phyloP scores from a whole-genome alignment of 37 sponge, comb jelly and placozoan genomes.

The Theonella swinhoei region DNA sequence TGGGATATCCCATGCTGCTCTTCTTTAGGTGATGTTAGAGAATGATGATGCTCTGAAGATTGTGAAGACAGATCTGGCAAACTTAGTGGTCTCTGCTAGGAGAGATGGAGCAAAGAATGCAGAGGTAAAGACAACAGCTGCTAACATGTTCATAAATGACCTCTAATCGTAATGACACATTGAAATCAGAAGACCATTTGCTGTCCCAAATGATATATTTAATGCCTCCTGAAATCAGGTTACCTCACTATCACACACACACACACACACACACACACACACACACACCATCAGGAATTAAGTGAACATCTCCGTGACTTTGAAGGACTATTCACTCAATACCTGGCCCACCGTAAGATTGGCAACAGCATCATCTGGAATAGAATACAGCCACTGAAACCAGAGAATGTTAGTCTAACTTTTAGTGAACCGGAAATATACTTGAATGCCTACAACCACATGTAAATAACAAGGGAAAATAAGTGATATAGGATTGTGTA shows the following conservation, averaged over 20 bases:
- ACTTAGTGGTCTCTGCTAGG: too few relatives aligned
- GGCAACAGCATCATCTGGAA: constrained; percentile 67
- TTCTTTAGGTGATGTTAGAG: constrained; percentile 54
- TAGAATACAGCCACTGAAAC: constrained; percentile 47
- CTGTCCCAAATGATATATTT: too few relatives aligned
- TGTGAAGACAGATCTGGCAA: constrained; percentile 42
- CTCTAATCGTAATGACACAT: too few relatives aligned
- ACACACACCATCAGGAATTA: constrained; percentile 7
- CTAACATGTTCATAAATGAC: too few relatives aligned
- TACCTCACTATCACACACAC: neutral
- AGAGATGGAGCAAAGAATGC: neutral
- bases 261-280: neutral
- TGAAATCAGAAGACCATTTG: too few relatives aligned
- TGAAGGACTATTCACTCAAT: constrained; percentile 57
- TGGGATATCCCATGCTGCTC: too few relatives aligned
- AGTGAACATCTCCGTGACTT: constrained; percentile 54
- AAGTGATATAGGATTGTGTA: too few relatives aligned
- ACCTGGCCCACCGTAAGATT: constrained; percentile 46
- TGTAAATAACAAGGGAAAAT: too few relatives aligned
- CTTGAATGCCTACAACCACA: too few relatives aligned
- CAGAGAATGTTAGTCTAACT: constrained; percentile 15
- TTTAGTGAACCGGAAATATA: too few relatives aligned
- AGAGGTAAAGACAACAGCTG: neutral
- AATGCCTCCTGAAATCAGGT: too few relatives aligned
- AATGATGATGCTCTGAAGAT: constrained; percentile 51